Evolutionary conservation across 1,140 invertebrate genomes (phyloP).

Genomic region (Ridgeia piscesae): DNA sequence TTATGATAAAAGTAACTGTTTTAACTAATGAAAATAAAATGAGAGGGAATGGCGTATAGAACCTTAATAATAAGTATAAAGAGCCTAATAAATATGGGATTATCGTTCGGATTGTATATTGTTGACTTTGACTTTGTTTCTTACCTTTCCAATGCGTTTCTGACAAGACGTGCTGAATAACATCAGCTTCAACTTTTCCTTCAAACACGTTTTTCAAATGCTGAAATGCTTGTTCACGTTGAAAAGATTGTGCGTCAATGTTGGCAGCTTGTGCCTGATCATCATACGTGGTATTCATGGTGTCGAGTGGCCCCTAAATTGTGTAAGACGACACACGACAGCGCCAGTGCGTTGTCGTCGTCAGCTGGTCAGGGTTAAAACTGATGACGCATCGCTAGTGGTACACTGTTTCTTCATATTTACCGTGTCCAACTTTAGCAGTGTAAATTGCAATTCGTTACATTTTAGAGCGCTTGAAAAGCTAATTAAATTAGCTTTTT

Average conservation of each 20-base stretch:
- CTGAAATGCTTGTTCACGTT: conserved; percentile 33
- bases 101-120: too few relatives aligned
- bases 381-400: not conserved
- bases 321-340: not conserved
- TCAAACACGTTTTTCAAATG: conserved; percentile 42
- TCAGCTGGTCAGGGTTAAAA: not conserved
- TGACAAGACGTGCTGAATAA: conserved; percentile 39
- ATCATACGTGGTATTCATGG: not conserved
- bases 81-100: too few relatives aligned
- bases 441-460: not conserved
- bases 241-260: not conserved
- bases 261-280: not conserved
- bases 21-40: too few relatives aligned
- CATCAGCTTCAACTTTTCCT: conserved; percentile 39
- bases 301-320: not conserved
- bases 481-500: not conserved
- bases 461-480: not conserved
- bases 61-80: too few relatives aligned
- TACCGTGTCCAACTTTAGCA: not conserved
- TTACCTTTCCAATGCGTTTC: conserved; percentile 46
- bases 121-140: not conserved
- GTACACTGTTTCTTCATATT: not conserved
- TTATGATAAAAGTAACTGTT: too few relatives aligned
- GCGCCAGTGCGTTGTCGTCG: not conserved
- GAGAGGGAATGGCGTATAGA: too few relatives aligned